These are phyloP conservation scores for Paradisaea rubra DNA, from an alignment of 2,113 vertebrate species.

Conservation along the genomic window DNA sequence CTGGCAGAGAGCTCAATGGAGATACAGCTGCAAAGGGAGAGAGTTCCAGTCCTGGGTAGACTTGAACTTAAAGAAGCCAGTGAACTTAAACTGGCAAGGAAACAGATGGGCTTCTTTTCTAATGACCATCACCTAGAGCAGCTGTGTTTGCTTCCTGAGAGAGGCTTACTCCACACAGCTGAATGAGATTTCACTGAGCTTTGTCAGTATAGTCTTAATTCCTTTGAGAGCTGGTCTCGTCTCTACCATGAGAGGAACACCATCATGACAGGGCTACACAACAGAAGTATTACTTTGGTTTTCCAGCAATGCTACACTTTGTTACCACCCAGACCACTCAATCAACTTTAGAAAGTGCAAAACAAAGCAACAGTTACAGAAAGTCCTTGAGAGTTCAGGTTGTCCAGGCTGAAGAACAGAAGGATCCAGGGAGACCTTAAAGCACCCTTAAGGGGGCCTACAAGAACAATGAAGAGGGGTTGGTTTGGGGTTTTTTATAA, in stretches of 20 bases:
- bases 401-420: not conserved
- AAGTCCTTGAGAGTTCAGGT: not conserved
- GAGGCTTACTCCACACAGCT: not conserved
- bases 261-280: not conserved
- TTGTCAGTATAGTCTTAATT: not conserved
- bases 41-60: not conserved
- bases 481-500: not conserved
- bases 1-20: not conserved
- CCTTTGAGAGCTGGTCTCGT: not conserved
- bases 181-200: not conserved
- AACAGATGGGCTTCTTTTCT: not conserved
- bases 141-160: not conserved
- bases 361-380: not conserved
- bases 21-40: not conserved
- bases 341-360: not conserved
- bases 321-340: not conserved
- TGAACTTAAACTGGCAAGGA: not conserved
- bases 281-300: not conserved
- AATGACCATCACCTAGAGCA: not conserved
- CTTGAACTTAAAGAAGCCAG: not conserved
- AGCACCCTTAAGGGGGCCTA: not conserved
- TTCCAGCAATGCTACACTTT: not conserved
- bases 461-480: fast-evolving
- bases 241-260: not conserved
- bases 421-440: not conserved